Base-by-base conservation (phyloP, 2,113 vertebrate species). In the Halichoerus grypus region DNA sequence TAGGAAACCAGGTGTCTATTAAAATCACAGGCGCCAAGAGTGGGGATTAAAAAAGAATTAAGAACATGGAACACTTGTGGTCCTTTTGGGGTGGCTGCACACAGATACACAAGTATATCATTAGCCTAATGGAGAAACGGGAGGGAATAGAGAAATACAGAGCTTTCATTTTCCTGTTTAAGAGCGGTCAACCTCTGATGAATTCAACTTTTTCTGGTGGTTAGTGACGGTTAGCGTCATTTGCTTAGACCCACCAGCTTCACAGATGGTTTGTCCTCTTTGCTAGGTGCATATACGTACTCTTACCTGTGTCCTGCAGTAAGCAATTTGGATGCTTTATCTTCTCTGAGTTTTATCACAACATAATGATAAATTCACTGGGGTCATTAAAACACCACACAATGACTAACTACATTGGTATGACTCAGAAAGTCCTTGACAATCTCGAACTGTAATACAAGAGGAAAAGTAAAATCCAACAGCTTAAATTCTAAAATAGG, bases 401-500 rank as follows among this genome's bases (percentile, higher is more conserved):
- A 9, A 24, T 57, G 39, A 55, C 51, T 61, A 39, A 16, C 19
- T 51, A 90, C 82, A 69, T 0, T 10, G 15, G 6, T 89, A n/a
- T 49, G 42, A 74, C 33, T 96, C 67, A 88, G 26, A 88, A 74
- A 88, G 59, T 53, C 55, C 46, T 71, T 33, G 49, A 63, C 3
- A 7, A n/a, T 74, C 49, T 67, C 55, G 28, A 94, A 49, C 36
- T 67, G 7, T 36, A 57, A 31, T 28, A 46, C 74, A 63, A 61
- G 42, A 36, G 12, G 72, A 49, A 93, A 82, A 83, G 11, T 28
- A 46, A 80, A 89, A 49, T 39, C 71, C 57, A 63, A 33, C 16
- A 53, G 46, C 59, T 88, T 63, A 79, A 83, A 49, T 77, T 81
- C 7, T 65, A 88, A 95, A 91, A 74, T 72, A 39, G 16, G 74